Evolutionary conservation across 2,888 invertebrate genomes (phyloP).

Genomic region (Hyalella azteca): DNA sequence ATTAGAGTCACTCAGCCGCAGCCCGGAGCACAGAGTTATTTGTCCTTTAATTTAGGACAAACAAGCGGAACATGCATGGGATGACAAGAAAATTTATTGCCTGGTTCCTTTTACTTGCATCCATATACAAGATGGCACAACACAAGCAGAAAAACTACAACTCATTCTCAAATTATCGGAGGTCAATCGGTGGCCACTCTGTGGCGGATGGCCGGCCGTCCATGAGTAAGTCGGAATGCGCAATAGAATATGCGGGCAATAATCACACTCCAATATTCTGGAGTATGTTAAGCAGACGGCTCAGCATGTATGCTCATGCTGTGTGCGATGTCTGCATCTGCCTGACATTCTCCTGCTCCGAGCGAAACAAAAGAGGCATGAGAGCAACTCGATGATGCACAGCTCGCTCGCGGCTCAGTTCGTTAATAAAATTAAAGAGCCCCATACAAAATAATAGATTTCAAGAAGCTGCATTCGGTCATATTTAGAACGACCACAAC

Average conservation of each 20-base stretch:
- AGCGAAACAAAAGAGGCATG: not conserved
- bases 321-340: not conserved
- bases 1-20: too few relatives aligned
- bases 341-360: not conserved
- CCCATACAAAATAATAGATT: too few relatives aligned
- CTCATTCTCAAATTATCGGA: too few relatives aligned
- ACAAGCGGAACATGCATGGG: not conserved
- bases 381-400: not conserved
- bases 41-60: not conserved
- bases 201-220: too few relatives aligned
- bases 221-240: too few relatives aligned
- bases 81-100: not conserved
- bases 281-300: not conserved
- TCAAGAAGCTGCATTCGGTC: too few relatives aligned
- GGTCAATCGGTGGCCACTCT: too few relatives aligned
- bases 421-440: slow-evolving; percentile 1
- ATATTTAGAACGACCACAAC: too few relatives aligned
- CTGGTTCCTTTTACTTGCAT: not conserved
- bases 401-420: not conserved
- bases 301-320: not conserved
- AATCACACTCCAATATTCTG: not conserved
- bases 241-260: not conserved
- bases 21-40: too few relatives aligned
- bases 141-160: not conserved
- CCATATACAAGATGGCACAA: not conserved